Evolutionary conservation across 2,888 invertebrate species (phyloP).

Genomic region (Cephus sareptanus): DNA sequence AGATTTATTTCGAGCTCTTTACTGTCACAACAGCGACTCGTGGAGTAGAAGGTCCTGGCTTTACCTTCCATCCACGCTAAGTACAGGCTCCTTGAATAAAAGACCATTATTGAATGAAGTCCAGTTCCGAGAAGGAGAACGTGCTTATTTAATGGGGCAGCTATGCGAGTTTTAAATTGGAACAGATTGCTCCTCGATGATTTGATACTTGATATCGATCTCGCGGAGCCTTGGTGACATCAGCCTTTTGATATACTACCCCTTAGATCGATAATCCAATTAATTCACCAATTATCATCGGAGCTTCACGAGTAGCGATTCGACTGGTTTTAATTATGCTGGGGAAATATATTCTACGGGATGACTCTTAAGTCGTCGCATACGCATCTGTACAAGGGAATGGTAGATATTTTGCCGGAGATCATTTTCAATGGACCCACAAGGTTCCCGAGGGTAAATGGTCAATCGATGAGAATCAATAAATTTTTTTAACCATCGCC

Average conservation of each 20-base stretch:
- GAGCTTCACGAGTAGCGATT: background rate
- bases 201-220: background rate
- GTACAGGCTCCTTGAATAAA: conserved; percentile 55
- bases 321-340: background rate
- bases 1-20: conserved; percentile 62
- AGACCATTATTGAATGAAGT: conserved; percentile 57
- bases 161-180: conserved; percentile 58
- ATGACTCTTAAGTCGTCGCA: background rate
- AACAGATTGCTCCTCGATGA: conserved; percentile 50
- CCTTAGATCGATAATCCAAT: conserved; percentile 17
- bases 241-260: background rate
- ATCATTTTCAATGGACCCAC: background rate
- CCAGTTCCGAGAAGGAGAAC: conserved; percentile 54
- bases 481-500: background rate
- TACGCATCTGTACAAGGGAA: background rate
- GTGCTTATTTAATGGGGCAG: conserved; percentile 58
- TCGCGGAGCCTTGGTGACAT: background rate
- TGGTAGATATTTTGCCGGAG: background rate
- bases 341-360: background rate
- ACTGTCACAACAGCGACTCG: conserved; percentile 59
- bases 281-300: background rate
- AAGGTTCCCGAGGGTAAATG: background rate
- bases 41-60: conserved; percentile 43
- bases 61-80: conserved; percentile 36
- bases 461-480: background rate